Conservation (phyloP, 2,888 invertebrate species). For the Lymantria dispar region DNA sequence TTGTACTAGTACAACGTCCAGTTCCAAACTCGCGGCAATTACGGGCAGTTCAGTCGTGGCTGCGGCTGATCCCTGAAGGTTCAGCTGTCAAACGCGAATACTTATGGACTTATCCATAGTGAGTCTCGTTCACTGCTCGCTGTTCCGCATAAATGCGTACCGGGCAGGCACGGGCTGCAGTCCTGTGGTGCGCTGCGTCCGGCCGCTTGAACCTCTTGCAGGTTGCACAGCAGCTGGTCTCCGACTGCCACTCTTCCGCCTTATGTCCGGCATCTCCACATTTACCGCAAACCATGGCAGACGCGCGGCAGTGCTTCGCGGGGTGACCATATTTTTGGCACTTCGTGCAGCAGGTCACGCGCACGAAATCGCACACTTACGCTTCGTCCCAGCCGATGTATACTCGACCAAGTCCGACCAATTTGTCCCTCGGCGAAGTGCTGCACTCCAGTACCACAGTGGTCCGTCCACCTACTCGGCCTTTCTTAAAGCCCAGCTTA, state of each 20-base stretch:
- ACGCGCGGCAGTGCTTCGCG: neutral
- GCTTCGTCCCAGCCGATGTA: neutral
- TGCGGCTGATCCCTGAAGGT: neutral
- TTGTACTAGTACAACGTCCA: no score
- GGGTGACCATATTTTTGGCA: neutral
- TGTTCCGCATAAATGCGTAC: neutral
- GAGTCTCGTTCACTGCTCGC: no score
- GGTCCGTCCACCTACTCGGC: neutral
- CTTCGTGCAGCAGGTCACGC: neutral
- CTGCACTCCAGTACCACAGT: neutral
- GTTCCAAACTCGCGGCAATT: no score
- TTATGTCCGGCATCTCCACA: neutral
- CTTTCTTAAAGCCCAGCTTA: neutral
- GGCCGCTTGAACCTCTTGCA: neutral
- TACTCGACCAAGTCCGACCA: neutral
- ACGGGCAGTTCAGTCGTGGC: neutral
- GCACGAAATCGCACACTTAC: conserved; percentile 3
- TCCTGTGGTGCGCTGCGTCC: neutral
- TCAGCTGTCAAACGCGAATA: no score
- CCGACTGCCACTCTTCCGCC: neutral
- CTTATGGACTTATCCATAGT: no score
- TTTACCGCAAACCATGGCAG: no score
- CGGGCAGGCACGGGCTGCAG: neutral
- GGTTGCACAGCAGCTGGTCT: neutral
- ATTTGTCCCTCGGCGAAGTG: neutral